Percentiles rank a stretch among this genome's conserved stretches.
Evolutionary conservation across 2,113 vertebrate species (phyloP).

Genomic region (Saguinus imperator): DNA sequence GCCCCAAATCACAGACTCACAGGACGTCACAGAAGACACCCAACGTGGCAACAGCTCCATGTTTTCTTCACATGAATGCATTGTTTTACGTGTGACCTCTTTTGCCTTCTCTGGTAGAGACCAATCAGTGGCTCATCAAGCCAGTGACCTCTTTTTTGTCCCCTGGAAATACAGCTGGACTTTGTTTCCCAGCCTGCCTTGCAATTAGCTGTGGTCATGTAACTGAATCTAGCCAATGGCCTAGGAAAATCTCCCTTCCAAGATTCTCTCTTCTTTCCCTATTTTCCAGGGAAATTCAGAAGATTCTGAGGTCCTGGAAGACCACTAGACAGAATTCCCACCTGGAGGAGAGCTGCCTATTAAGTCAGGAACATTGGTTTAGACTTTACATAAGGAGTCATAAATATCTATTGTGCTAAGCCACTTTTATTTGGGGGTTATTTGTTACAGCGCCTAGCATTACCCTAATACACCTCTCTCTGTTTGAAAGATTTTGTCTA

Average conservation of each 20-base stretch:
- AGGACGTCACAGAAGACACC: neutral
- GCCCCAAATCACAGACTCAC: neutral
- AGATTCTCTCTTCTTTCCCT: neutral
- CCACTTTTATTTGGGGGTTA: neutral
- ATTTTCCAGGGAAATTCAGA: neutral
- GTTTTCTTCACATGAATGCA: neutral
- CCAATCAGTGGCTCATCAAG: neutral
- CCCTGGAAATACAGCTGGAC: neutral
- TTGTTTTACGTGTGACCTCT: neutral
- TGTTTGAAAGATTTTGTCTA: neutral
- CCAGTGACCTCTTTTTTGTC: neutral
- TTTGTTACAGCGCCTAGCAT: neutral
- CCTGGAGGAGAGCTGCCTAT: neutral
- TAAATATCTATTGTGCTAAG: neutral
- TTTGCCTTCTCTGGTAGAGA: neutral
- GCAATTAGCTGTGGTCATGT: neutral
- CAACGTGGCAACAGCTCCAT: neutral
- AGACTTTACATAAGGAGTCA: neutral
- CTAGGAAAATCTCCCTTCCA: neutral
- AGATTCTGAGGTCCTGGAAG: neutral
- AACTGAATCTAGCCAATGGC: neutral
- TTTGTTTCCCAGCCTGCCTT: neutral
- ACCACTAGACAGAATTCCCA: neutral
- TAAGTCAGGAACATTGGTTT: neutral
- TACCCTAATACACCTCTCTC: neutral